Evolutionary conservation across 2,113 vertebrate species (phyloP), one percentile per base, ranked within the genome.

Genomic region (Odontophorus gujanensis): DNA sequence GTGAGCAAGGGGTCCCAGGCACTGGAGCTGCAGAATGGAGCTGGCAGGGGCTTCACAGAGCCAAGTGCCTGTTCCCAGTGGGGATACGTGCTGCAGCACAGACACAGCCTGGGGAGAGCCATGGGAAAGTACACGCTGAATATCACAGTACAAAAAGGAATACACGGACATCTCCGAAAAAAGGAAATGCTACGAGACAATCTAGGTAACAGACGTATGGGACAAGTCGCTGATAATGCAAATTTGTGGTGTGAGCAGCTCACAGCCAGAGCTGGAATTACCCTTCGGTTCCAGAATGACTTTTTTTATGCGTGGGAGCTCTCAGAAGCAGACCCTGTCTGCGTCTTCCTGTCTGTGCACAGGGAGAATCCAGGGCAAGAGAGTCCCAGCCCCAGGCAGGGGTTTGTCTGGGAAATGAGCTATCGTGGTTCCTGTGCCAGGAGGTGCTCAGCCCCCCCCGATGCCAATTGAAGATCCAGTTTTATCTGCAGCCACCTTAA

Each of bases 391-490:
- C 11, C 59, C 34, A 43, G 8, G 0, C 6, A 25, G 53, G 36
- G 36, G 0, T 22, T 34, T 34, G 1, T 19, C 11, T 32, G 53
- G 43, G 53, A 67, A 34, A 12, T 7, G 11, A 75, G 61, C n/a
- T n/a, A 19, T 5, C 20, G 8, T 25, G n/a, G 36, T 36, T 28
- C 55, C 34, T 7, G 0, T 3, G 32, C 57, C 57, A 66, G 0
- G 26, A 63, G 38, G 34, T 5, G 32, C 5, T 16, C 0, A 5
- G 4, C 2, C 34, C 13, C 62, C 65, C 30, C 36, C 4, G 1
- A 5, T 0, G 3, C 4, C 19, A 30, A 6, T 0, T 7, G 30
- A 3, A 73, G n/a, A 14, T 50, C 24, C 61, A 50, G 50, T 5
- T 19, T 19, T 12, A 5, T 6, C 32, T 3, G 21, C n/a, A 34